phyloP scores from a whole-genome alignment of 1,140 invertebrate genomes.

The Aethina tumida region DNA sequence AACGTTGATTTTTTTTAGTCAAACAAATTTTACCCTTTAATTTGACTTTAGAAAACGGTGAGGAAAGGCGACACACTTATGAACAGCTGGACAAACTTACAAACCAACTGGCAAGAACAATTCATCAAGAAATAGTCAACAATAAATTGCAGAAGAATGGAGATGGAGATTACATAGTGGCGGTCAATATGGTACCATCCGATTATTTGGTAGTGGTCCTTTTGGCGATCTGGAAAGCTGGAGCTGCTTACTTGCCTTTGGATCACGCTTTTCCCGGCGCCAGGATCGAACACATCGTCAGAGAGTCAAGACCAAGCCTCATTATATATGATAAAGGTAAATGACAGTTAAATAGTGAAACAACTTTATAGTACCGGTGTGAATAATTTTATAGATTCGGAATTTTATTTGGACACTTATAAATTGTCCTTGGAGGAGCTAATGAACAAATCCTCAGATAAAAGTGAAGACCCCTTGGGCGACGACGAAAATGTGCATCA shows the following conservation, averaged over 20 bases:
- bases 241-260: conserved; percentile 72
- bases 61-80: conserved; percentile 19
- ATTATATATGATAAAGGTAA: conserved; percentile 52
- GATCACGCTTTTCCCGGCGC: conserved; percentile 64
- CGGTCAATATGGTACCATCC: conserved; percentile 65
- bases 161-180: conserved; percentile 59
- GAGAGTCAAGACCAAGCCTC: conserved; percentile 60
- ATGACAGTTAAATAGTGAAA: not conserved
- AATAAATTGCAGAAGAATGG: conserved; percentile 39
- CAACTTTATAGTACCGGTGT: not conserved
- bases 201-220: conserved; percentile 58
- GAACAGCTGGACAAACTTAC: conserved; percentile 22
- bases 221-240: conserved; percentile 68
- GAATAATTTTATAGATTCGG: conserved; percentile 16
- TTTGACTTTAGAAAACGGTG: conserved; percentile 15
- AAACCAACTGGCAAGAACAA: conserved; percentile 23
- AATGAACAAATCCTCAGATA: conserved; percentile 13
- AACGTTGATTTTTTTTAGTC: conserved; percentile 10
- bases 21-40: conserved; percentile 4
- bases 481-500: conserved; percentile 27
- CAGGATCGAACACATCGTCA: conserved; percentile 65
- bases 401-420: conserved; percentile 20
- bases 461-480: conserved; percentile 13
- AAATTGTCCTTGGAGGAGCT: conserved; percentile 23
- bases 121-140: conserved; percentile 17